Evolutionary conservation across 1,140 invertebrate species (phyloP).

Genomic region (Hyles vespertilio): DNA sequence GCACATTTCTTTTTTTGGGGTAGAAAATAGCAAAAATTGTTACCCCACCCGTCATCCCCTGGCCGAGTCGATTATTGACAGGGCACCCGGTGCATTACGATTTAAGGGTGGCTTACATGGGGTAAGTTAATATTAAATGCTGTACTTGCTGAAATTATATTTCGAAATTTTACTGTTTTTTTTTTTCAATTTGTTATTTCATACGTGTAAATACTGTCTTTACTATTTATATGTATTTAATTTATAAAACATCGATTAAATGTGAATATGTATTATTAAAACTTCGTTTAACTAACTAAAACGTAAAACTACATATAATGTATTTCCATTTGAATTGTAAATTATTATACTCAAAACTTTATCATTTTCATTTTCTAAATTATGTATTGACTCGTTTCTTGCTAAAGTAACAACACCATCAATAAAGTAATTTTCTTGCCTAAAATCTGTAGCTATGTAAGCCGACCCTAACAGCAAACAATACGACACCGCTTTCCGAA

Average conservation of each 20-base stretch:
- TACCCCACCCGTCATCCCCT: slow-evolving; percentile 54
- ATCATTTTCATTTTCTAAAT: too few species aligned
- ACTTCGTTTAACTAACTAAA: too few species aligned
- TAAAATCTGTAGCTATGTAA: slow-evolving; percentile 38
- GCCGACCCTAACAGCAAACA: slow-evolving; percentile 51
- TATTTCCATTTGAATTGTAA: too few species aligned
- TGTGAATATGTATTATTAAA: too few species aligned
- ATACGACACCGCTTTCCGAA: slow-evolving; percentile 65
- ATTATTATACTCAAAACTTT: too few species aligned
- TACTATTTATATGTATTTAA: too few species aligned
- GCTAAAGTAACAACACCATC: background rate
- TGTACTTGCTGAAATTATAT: too few species aligned
- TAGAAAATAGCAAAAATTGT: slow-evolving; percentile 66
- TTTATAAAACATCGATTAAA: too few species aligned
- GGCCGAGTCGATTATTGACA: slow-evolving; percentile 43
- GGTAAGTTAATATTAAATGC: background rate
- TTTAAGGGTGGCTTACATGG: slow-evolving; percentile 44
- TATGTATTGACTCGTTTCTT: too few species aligned
- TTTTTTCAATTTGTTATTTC: background rate
- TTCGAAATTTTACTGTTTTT: background rate
- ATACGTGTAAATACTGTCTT: too few species aligned
- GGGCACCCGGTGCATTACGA: slow-evolving; percentile 63
- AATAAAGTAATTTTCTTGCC: too few species aligned
- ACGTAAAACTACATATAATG: too few species aligned
- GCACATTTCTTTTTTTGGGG: slow-evolving; percentile 51